These are phyloP conservation scores for Sciurus carolinensis DNA, from an alignment of 2,797 vertebrate genomes.

Conservation along the genomic window DNA sequence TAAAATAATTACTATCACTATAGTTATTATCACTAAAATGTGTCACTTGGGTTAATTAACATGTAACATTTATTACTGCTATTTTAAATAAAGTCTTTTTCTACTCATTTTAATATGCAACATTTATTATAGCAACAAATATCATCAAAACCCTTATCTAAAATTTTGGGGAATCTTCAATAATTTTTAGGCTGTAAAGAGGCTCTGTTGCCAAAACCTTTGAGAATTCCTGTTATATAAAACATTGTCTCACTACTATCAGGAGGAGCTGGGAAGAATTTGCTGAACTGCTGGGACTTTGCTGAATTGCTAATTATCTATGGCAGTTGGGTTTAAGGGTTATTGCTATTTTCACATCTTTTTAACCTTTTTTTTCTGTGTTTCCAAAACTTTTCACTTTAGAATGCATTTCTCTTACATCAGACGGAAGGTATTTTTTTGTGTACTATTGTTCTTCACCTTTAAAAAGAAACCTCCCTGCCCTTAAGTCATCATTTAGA, in stretches of 20 bases:
- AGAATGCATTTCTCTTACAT: slow-evolving; percentile 27
- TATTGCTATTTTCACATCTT: slow-evolving; percentile 55
- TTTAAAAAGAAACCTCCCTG: slow-evolving; percentile 3
- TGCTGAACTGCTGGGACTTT: neutral
- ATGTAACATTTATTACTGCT: neutral
- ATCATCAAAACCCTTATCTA: neutral
- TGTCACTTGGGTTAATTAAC: neutral
- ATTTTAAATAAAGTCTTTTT: slow-evolving; percentile 16
- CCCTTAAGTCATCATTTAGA: slow-evolving; percentile 41
- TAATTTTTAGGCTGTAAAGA: neutral
- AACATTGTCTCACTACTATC: neutral
- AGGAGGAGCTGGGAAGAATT: neutral
- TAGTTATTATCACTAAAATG: neutral
- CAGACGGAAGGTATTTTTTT: neutral
- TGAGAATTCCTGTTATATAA: neutral
- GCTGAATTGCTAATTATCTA: neutral
- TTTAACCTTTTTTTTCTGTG: neutral
- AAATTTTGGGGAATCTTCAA: neutral
- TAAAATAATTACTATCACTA: neutral
- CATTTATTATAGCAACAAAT: neutral
- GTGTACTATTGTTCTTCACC: slow-evolving; percentile 38
- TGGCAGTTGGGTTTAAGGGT: neutral
- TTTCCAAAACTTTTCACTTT: slow-evolving; percentile 47
- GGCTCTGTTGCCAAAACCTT: neutral
- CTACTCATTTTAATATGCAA: neutral